Conservation (phyloP, 2,113 vertebrate species). For the Gymnogyps californianus region DNA sequence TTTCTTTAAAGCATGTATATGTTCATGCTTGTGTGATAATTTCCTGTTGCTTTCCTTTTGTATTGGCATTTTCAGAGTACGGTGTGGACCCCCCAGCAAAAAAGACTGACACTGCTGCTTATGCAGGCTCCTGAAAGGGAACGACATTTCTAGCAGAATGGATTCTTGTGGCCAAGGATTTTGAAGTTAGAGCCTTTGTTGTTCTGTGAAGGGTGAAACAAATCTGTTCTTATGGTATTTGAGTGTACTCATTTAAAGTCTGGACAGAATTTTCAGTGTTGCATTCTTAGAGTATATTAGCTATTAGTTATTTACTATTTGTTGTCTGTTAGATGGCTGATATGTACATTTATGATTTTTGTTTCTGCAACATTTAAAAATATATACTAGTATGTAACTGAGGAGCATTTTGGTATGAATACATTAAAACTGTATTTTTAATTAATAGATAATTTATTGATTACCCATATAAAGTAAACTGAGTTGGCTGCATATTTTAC, state of each 20-base stretch:
- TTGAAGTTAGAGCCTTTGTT: not conserved
- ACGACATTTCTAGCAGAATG: not conserved
- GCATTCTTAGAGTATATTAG: not conserved
- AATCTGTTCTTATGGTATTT: not conserved
- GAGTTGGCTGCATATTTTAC: not conserved
- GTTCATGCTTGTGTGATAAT: not conserved
- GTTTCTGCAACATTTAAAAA: not conserved
- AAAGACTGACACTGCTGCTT: not conserved
- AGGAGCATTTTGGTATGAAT: not conserved
- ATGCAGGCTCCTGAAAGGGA: not conserved
- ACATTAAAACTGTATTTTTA: not conserved
- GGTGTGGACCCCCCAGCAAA: not conserved
- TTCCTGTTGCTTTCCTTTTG: not conserved
- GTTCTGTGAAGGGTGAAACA: not conserved
- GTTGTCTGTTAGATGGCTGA: not conserved
- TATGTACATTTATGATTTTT: not conserved
- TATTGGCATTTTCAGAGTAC: rapidly evolving
- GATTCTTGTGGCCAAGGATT: not conserved
- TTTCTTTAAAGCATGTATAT: not conserved
- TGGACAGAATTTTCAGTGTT: not conserved
- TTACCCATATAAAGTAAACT: not conserved
- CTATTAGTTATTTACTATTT: not conserved
- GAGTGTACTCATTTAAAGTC: not conserved
- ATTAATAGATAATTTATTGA: not conserved
- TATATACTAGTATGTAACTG: not conserved